Percentiles rank a stretch among this genome's conserved stretches.
Evolutionary conservation across 2,797 vertebrate genomes (phyloP).

Genomic region (Gallinago solitaria): DNA sequence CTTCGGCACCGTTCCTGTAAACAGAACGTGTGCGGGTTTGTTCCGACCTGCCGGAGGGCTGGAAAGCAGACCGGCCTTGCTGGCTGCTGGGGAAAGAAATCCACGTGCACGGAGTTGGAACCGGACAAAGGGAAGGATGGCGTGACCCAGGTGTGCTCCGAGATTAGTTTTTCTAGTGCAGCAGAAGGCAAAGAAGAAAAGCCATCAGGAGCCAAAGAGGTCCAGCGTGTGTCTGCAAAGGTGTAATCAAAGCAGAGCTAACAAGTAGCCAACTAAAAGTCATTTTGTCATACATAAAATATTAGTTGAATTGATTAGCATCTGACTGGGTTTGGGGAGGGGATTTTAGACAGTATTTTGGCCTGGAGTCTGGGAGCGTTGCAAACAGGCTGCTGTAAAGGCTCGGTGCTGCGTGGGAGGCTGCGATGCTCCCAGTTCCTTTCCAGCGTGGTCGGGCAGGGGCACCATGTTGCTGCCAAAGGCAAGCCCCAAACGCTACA

Average conservation of each 20-base stretch:
- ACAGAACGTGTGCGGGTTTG: not conserved
- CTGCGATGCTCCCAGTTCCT: not conserved
- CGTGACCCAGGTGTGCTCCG: not conserved
- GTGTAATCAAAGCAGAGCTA: not conserved
- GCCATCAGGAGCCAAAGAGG: not conserved
- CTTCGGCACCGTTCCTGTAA: not conserved
- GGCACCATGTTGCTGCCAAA: accelerated
- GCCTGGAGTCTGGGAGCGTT: not conserved
- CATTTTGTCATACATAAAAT: not conserved
- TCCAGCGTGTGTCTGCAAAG: accelerated
- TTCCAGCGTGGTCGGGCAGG: accelerated
- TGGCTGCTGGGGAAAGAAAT: not conserved
- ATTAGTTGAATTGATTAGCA: not conserved
- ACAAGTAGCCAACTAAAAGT: not conserved
- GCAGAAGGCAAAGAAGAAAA: not conserved
- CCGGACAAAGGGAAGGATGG: not conserved
- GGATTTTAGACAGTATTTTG: not conserved
- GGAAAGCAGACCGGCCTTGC: not conserved
- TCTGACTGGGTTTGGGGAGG: not conserved
- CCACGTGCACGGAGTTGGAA: not conserved
- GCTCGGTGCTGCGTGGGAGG: not conserved
- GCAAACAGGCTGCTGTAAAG: not conserved
- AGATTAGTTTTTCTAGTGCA: not conserved
- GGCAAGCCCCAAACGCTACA: not conserved
- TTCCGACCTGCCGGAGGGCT: not conserved